phyloP scores from a whole-genome alignment of 2,888 invertebrate species.

The Tryphoninae sp. region DNA sequence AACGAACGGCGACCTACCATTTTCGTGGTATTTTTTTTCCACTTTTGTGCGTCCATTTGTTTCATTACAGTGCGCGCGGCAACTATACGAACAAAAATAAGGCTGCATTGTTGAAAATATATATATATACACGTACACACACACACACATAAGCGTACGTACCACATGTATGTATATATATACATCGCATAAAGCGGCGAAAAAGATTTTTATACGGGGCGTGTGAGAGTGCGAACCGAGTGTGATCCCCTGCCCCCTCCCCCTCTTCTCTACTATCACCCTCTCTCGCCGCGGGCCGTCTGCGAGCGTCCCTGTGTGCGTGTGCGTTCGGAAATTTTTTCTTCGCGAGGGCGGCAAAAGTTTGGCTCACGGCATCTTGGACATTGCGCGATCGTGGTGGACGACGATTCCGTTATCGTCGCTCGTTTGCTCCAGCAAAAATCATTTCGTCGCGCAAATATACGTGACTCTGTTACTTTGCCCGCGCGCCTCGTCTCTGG shows the following conservation, averaged over 20 bases:
- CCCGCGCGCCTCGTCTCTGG: neutral
- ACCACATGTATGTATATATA: constrained; percentile 10
- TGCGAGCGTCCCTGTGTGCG: constrained; percentile 7
- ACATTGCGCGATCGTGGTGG: constrained; percentile 19
- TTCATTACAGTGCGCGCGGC: constrained; percentile 67
- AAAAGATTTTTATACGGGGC: constrained; percentile 57
- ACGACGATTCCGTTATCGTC: constrained; percentile 5
- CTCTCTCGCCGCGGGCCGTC: constrained; percentile 47
- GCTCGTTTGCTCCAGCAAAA: too few relatives aligned
- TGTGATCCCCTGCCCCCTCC: constrained; percentile 60
- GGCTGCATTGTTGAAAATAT: constrained; percentile 24
- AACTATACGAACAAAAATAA: constrained; percentile 67
- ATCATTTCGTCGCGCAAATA: neutral
- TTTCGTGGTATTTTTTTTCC: constrained; percentile 66
- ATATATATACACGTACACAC: neutral
- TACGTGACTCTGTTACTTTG: neutral
- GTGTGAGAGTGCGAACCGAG: constrained; percentile 54
- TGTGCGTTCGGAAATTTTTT: constrained; percentile 40
- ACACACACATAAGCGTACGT: neutral
- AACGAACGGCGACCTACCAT: constrained; percentile 63
- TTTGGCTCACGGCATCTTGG: constrained; percentile 30
- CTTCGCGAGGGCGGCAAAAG: constrained; percentile 20
- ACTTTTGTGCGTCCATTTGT: constrained; percentile 65
- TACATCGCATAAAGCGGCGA: constrained; percentile 42
- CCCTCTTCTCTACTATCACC: constrained; percentile 61